Conservation (phyloP, 2,797 vertebrate species). For the Peromyscus melanophrys region DNA sequence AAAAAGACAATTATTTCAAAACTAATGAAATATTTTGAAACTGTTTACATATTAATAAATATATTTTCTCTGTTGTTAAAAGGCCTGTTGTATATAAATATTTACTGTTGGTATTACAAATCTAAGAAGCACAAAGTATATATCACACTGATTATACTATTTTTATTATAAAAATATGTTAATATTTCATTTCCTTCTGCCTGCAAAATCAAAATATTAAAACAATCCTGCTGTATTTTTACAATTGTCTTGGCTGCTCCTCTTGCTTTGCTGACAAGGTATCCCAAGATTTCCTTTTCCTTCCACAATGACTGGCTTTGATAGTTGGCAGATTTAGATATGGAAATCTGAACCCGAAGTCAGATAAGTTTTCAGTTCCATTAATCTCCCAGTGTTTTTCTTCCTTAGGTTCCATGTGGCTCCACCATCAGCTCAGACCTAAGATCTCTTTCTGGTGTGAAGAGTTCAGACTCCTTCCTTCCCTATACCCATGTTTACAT, state of each 20-base stretch:
- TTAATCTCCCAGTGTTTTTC: neutral
- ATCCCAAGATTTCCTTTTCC: slow-evolving; percentile 29
- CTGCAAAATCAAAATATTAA: neutral
- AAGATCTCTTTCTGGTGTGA: neutral
- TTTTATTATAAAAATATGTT: slow-evolving; percentile 67
- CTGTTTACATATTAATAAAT: slow-evolving; percentile 53
- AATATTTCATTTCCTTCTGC: neutral
- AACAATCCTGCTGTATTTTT: slow-evolving; percentile 7
- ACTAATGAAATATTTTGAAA: slow-evolving; percentile 67
- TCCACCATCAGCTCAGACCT: neutral
- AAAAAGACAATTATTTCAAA: neutral
- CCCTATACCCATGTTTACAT: neutral
- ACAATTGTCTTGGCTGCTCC: neutral
- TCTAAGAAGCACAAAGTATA: slow-evolving; percentile 47
- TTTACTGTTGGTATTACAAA: slow-evolving; percentile 75
- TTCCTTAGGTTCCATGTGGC: neutral
- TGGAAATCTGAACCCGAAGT: slow-evolving; percentile 16
- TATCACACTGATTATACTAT: slow-evolving; percentile 58
- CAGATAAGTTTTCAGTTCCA: neutral
- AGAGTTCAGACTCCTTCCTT: slow-evolving; percentile 21
- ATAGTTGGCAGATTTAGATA: neutral
- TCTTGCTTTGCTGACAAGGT: neutral
- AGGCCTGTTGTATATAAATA: slow-evolving; percentile 68
- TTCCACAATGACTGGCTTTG: neutral
- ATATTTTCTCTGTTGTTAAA: slow-evolving; percentile 57